Base-by-base conservation (phyloP, 1,140 invertebrate genomes). In the Scaptomyza hsui region DNA sequence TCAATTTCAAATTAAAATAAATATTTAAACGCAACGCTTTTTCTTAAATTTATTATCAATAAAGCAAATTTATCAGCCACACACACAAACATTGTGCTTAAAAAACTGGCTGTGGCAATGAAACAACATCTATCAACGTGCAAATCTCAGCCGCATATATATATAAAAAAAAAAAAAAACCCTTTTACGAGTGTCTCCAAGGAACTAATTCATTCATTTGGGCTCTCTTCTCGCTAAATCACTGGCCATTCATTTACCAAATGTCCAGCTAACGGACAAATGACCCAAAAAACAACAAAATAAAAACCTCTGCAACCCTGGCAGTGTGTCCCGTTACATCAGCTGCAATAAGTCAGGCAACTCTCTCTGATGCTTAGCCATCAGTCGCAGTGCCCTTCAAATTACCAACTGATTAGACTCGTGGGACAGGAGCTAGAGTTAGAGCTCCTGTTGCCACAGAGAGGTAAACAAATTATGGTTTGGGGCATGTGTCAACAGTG, bases 1-100 rank as follows among this genome's bases (percentile, higher is more conserved):
- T 89, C 89, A 89, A 78, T 85, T 89, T 56, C 64, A 68, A 89
- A 85, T 88, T 83, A 67, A 89, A 89, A 89, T 83, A 90, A 90
- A 90, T 88, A 89, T 90, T 90, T 81, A 88, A 90, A 64, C 60
- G 49, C 49, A 48, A 60, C 55, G 57, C 48, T 71, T 51, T 59
- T 59, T 47, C 47, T 63, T 64, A 75, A 77, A 77, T 85, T 85
- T 85, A 83, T 76, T 79, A 74, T 57, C 63, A 70, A 76, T 72
- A 70, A 80, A 56, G 49, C 65, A 49, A 63, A 53, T 81, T 62
- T 62, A 55, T 49, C 39, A 44, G 67, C 6, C 39, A 24, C 26
- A 74, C 53, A 73, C 51, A 21, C 53, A 18, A 12, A 32, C 29
- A 4, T 6, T 0, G 24, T 32, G 3, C 10, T 32, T 12, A 32